phyloP scores from a whole-genome alignment of 2,797 vertebrate species.

The Aselliscus stoliczkanus region DNA sequence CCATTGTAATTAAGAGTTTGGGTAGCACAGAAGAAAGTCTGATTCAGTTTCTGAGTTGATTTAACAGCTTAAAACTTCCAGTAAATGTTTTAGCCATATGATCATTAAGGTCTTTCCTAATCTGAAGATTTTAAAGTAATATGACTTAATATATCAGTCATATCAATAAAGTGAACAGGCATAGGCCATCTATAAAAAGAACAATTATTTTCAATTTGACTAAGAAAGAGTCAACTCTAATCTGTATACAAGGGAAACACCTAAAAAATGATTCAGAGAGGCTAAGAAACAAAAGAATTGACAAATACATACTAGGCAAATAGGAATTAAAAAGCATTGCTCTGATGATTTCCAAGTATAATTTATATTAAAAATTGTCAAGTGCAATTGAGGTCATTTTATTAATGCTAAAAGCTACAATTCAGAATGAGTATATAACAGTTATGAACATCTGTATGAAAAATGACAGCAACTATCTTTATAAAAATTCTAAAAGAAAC shows the following conservation, averaged over 20 bases:
- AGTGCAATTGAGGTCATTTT: background rate
- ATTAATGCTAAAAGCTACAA: background rate
- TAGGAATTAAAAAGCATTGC: background rate
- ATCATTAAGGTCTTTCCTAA: background rate
- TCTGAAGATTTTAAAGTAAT: background rate
- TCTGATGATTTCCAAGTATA: background rate
- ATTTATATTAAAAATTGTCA: background rate
- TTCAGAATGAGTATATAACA: background rate
- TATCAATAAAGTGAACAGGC: background rate
- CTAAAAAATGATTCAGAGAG: conserved; percentile 15
- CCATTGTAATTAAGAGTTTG: background rate
- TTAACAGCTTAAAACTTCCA: background rate
- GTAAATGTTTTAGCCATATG: background rate
- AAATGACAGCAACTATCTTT: background rate
- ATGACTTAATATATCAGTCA: background rate
- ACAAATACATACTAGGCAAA: background rate
- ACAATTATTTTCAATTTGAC: background rate
- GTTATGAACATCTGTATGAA: background rate
- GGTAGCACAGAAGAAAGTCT: background rate
- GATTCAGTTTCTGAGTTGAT: background rate
- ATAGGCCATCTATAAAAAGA: background rate
- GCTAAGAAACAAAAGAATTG: background rate
- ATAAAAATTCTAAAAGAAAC: background rate
- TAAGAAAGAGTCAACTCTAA: background rate
- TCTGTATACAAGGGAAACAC: background rate